Percentiles rank a stretch among this genome's conserved stretches.
Evolutionary conservation across 1,140 invertebrate genomes (phyloP).

Genomic region (Antheraea mylitta): DNA sequence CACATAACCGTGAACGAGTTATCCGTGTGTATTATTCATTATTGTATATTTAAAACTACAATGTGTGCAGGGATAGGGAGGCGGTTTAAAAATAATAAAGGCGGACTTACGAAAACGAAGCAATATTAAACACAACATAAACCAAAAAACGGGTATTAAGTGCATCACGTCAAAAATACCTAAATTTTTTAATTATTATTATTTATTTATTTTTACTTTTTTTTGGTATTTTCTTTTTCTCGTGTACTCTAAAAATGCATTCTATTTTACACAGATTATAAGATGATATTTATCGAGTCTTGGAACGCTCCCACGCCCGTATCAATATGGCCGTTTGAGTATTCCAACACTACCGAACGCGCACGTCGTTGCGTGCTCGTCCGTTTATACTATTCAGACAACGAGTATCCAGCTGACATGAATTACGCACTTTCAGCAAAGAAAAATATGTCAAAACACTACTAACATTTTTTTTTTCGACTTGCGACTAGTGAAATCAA

Average conservation of each 20-base stretch:
- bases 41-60: constrained; percentile 25
- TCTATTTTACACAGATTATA: constrained; percentile 67
- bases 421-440: constrained; percentile 81
- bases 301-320: constrained; percentile 62
- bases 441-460: constrained; percentile 81
- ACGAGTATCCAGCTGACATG: constrained; percentile 76
- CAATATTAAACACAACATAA: constrained; percentile 54
- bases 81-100: constrained; percentile 42
- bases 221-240: constrained; percentile 46
- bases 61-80: constrained; percentile 44
- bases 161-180: constrained; percentile 70
- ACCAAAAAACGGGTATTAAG: constrained; percentile 58
- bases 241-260: constrained; percentile 64
- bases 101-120: constrained; percentile 70
- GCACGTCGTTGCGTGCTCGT: constrained; percentile 18
- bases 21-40: not conserved
- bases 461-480: constrained; percentile 77
- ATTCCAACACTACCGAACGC: constrained; percentile 49
- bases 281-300: constrained; percentile 39
- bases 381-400: constrained; percentile 49
- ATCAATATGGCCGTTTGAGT: constrained; percentile 49
- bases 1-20: constrained; percentile 15
- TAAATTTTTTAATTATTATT: constrained; percentile 27
- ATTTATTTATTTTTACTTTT: constrained; percentile 15
- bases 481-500: constrained; percentile 80